These are phyloP conservation scores for Chloropsis hardwickii DNA, from an alignment of 2,113 vertebrate species.

Conservation along the genomic window DNA sequence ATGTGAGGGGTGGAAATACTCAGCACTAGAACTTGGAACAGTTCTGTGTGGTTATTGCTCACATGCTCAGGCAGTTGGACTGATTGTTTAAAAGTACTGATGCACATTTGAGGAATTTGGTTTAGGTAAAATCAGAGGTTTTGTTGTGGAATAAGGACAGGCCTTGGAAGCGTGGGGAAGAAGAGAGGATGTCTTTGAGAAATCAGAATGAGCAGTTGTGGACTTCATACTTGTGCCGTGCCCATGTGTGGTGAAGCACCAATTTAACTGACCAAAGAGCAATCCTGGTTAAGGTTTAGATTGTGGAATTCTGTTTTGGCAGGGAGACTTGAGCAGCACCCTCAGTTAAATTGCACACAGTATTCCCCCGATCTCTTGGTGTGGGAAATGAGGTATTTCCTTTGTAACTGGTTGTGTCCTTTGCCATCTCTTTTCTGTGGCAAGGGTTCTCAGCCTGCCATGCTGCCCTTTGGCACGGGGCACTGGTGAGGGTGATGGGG, in stretches of 20 bases:
- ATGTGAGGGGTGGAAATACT: fast-evolving
- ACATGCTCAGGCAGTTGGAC: fast-evolving
- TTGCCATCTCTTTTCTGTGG: background rate
- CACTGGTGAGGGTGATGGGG: background rate
- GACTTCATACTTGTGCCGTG: fast-evolving
- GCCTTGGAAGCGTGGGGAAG: background rate
- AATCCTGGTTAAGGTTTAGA: background rate
- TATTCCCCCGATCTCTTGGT: background rate
- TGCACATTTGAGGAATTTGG: background rate
- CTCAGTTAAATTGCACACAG: background rate
- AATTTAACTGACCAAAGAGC: background rate
- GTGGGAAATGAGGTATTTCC: background rate
- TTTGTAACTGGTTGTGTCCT: background rate
- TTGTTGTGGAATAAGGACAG: background rate
- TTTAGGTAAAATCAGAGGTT: background rate
- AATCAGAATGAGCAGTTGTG: background rate
- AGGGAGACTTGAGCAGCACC: background rate
- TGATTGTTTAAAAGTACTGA: background rate
- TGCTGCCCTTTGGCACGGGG: fast-evolving
- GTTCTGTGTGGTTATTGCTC: fast-evolving
- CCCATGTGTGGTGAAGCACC: background rate
- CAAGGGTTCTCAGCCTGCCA: fast-evolving
- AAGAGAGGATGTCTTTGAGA: background rate
- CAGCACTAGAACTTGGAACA: background rate
- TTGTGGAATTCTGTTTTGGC: background rate